These are phyloP conservation scores for Eumacrocentrus americanus DNA, from an alignment of 2,888 invertebrate species.

Conservation along the genomic window DNA sequence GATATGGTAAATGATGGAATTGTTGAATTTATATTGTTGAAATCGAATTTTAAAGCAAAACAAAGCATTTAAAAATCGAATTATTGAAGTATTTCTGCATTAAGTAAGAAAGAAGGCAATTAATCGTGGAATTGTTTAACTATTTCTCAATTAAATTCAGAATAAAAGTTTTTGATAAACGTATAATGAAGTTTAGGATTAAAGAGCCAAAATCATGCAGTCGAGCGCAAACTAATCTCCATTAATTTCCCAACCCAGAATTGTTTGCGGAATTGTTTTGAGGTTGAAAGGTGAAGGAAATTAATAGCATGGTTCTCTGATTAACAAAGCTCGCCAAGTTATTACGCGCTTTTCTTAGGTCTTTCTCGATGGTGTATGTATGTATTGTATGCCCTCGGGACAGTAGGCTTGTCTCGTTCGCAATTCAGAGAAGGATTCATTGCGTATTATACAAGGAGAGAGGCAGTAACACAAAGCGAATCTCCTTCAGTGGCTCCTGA, in stretches of 20 bases:
- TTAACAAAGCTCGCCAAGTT: conserved; percentile 6
- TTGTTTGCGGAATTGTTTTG: background rate
- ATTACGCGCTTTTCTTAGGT: background rate
- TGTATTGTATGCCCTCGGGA: background rate
- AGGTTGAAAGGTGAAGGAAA: background rate
- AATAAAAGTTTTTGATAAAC: no score
- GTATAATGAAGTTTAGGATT: background rate
- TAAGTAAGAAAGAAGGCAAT: no score
- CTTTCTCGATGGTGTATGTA: background rate
- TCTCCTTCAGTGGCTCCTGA: background rate
- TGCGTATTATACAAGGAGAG: conserved; percentile 2
- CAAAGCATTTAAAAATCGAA: no score
- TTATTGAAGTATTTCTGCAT: no score
- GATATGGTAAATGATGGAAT: no score
- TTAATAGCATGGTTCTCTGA: background rate
- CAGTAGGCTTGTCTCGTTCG: background rate
- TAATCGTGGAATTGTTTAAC: no score
- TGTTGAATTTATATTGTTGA: no score
- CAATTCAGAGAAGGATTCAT: conserved; percentile 10
- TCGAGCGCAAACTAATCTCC: background rate
- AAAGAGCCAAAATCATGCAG: background rate
- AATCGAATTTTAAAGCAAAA: no score
- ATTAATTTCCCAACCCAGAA: background rate
- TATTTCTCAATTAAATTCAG: no score
- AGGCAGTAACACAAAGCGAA: conserved; percentile 10